phyloP scores from a whole-genome alignment of 2,888 invertebrate species.

The Stomorhina lunata region DNA sequence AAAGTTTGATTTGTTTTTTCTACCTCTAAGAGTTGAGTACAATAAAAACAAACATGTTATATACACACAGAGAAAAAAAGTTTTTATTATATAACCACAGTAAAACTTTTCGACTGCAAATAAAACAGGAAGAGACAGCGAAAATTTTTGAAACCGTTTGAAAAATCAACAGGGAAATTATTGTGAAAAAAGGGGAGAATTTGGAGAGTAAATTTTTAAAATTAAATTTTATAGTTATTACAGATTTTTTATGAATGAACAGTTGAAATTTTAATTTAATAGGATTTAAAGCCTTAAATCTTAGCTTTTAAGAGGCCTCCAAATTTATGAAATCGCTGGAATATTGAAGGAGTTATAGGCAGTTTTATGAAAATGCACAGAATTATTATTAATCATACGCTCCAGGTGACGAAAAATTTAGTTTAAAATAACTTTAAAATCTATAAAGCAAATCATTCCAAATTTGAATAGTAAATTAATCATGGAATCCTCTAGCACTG shows the following conservation, averaged over 20 bases:
- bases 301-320: not conserved
- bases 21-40: not conserved
- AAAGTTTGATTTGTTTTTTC: not conserved
- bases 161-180: too few relatives aligned
- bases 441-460: too few relatives aligned
- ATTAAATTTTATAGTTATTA: not conserved
- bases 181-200: too few relatives aligned
- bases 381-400: not conserved
- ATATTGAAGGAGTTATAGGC: not conserved
- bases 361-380: not conserved
- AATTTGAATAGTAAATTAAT: too few relatives aligned
- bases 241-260: not conserved
- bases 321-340: not conserved
- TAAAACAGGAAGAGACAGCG: conserved; percentile 11
- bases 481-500: too few relatives aligned
- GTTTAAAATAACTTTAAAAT: not conserved
- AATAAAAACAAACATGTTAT: conserved; percentile 37
- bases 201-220: too few relatives aligned
- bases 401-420: not conserved
- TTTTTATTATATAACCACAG: conserved; percentile 39
- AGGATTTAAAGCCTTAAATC: not conserved
- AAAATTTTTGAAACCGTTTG: conserved; percentile 14
- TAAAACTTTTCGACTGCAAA: conserved; percentile 53
- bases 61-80: not conserved
- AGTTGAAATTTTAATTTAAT: too few relatives aligned